A percentile compares a stretch with the other conserved stretches of the same genome.
Evolutionary conservation across 2,113 vertebrate genomes (phyloP).

Genomic region (Seriola quinqueradiata): DNA sequence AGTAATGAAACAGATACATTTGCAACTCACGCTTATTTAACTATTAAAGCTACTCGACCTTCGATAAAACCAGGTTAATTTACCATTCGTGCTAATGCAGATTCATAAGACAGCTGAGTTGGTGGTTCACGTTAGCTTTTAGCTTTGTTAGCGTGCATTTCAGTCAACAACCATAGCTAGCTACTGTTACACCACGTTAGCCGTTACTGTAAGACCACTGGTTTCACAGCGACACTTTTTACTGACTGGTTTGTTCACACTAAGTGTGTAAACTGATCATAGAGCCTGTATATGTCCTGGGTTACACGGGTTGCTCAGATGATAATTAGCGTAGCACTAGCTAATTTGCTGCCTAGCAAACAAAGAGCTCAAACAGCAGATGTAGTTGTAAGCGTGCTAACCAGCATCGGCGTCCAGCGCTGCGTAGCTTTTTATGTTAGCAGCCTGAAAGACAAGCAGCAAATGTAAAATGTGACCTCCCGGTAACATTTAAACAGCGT

Average conservation of each 20-base stretch:
- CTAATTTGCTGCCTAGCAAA: conserved; percentile 74
- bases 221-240: neutral
- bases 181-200: neutral
- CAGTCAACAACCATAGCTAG: conserved; percentile 21
- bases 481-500: neutral
- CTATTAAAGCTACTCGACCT: neutral
- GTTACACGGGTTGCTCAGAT: neutral
- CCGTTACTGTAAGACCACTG: neutral
- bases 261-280: accelerated
- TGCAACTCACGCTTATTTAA: too few species aligned
- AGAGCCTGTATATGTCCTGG: accelerated
- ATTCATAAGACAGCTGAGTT: conserved; percentile 3
- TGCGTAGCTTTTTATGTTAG: conserved; percentile 18
- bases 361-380: conserved; percentile 73
- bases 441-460: neutral
- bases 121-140: conserved; percentile 28
- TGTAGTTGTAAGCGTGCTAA: conserved; percentile 54
- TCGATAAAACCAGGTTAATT: neutral
- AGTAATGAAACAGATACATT: neutral
- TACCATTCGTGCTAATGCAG: neutral
- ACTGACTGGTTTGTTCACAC: neutral
- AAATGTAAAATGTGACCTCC: neutral
- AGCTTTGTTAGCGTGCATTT: conserved; percentile 45
- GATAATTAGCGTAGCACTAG: conserved; percentile 27
- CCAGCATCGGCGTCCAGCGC: conserved; percentile 40